Conservation (phyloP, 2,888 invertebrate species). For the Ectropis crepuscularia region DNA sequence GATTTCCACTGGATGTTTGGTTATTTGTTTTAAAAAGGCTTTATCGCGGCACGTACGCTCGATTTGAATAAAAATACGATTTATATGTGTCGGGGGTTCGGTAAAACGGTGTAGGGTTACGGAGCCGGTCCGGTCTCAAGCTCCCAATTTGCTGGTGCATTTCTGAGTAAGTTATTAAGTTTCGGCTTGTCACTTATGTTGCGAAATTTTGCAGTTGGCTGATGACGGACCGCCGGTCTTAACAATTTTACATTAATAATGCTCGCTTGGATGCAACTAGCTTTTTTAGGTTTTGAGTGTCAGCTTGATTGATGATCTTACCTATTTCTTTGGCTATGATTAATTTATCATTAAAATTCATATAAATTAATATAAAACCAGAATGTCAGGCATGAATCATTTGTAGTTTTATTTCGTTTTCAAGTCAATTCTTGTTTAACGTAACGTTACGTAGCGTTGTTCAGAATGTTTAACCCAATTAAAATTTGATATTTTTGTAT, state of each 20-base stretch:
- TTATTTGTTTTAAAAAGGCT: constrained; percentile 81
- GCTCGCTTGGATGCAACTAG: constrained; percentile 46
- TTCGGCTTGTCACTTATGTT: constrained; percentile 82
- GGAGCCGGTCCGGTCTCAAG: constrained; percentile 74
- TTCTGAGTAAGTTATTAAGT: constrained; percentile 85
- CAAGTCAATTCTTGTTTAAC: no score
- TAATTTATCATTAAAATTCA: constrained; percentile 7
- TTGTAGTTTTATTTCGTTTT: no score
- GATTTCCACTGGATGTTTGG: constrained; percentile 60
- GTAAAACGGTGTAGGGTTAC: constrained; percentile 80
- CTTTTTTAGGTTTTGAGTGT: constrained; percentile 41
- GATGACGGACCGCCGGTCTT: constrained; percentile 49
- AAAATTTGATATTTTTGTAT: no score
- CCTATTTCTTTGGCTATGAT: constrained; percentile 14
- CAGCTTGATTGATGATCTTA: constrained; percentile 26
- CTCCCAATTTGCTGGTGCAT: constrained; percentile 83
- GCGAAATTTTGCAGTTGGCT: constrained; percentile 79
- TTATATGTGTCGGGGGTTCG: constrained; percentile 81
- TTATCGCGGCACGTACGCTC: constrained; percentile 80
- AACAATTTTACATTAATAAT: constrained; percentile 49
- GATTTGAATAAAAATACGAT: constrained; percentile 85
- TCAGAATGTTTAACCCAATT: no score
- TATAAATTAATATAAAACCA: not conserved
- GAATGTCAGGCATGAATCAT: not conserved
- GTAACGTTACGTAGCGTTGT: no score